A percentile compares a stretch with the other conserved stretches of the same genome.
These are phyloP conservation scores for Penaeus indicus DNA, from an alignment of 1,140 invertebrate genomes.

Conservation along the genomic window DNA sequence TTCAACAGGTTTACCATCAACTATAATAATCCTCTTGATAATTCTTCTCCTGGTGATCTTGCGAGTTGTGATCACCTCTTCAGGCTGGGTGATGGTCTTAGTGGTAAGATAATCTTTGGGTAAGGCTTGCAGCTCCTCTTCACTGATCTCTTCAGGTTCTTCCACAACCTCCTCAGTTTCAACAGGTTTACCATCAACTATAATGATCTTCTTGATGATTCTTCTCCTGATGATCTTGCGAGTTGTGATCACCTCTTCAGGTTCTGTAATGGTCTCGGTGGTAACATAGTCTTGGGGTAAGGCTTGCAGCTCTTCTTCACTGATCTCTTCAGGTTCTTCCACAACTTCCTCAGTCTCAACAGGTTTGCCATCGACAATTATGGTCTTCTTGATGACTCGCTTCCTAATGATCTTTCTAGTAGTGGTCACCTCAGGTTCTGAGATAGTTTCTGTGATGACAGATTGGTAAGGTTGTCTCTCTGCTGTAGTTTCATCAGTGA, in stretches of 20 bases:
- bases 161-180: slow-evolving; percentile 39
- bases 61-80: background rate
- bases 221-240: slow-evolving; percentile 24
- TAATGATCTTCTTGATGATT: slow-evolving; percentile 38
- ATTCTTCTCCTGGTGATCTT: slow-evolving; percentile 43
- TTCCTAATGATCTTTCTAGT: slow-evolving; percentile 36
- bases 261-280: slow-evolving; percentile 28
- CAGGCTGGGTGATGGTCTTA: background rate
- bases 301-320: background rate
- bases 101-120: background rate
- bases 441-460: background rate
- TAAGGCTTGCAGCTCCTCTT: slow-evolving; percentile 17
- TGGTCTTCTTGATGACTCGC: slow-evolving; percentile 39
- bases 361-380: slow-evolving; percentile 43
- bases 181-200: slow-evolving; percentile 31
- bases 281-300: background rate
- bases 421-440: background rate
- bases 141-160: slow-evolving; percentile 24
- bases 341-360: slow-evolving; percentile 42
- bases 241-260: slow-evolving; percentile 7
- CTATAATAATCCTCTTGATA: slow-evolving; percentile 48
- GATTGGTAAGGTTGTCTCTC: background rate
- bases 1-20: slow-evolving; percentile 53
- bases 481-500: background rate
- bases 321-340: background rate